Percentiles rank a stretch among this genome's conserved stretches.
Evolutionary conservation across 1,140 invertebrate genomes (phyloP).

Genomic region (Coenobita brevimanus): DNA sequence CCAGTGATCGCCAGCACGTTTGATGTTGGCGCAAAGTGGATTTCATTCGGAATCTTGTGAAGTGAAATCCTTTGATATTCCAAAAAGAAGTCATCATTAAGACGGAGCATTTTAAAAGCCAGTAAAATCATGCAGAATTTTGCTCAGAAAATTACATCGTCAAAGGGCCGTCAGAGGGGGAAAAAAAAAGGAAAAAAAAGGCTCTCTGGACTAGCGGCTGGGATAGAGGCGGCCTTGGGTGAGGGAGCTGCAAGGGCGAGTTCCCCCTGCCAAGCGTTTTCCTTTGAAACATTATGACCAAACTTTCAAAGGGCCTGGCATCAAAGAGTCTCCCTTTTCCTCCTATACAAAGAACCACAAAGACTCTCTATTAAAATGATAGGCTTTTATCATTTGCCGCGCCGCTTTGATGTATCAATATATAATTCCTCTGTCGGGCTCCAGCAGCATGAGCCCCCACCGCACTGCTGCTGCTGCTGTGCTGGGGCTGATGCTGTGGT

Average conservation of each 20-base stretch:
- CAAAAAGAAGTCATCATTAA: constrained; percentile 61
- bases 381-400: constrained; percentile 68
- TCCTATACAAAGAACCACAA: constrained; percentile 68
- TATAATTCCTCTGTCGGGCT: constrained; percentile 60
- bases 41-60: constrained; percentile 42
- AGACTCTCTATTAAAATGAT: constrained; percentile 69
- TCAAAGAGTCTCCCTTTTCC: constrained; percentile 62
- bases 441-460: not conserved
- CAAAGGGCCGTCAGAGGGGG: constrained; percentile 52
- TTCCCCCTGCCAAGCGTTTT: constrained; percentile 9
- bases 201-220: not conserved
- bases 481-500: not conserved
- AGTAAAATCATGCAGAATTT: constrained; percentile 67
- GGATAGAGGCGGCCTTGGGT: constrained; percentile 5
- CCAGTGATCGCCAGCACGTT: constrained; percentile 28
- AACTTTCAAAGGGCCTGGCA: constrained; percentile 58
- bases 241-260: not conserved
- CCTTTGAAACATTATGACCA: constrained; percentile 66
- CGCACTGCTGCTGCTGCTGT: not conserved
- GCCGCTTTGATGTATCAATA: constrained; percentile 67
- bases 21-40: constrained; percentile 29
- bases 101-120: constrained; percentile 58
- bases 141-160: constrained; percentile 63
- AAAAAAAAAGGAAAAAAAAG: constrained; percentile 13
- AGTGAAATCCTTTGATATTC: constrained; percentile 25